Percentiles rank a stretch among this genome's conserved stretches.
Evolutionary conservation across 2,113 vertebrate species (phyloP).

Genomic region (Anoura caudifer): DNA sequence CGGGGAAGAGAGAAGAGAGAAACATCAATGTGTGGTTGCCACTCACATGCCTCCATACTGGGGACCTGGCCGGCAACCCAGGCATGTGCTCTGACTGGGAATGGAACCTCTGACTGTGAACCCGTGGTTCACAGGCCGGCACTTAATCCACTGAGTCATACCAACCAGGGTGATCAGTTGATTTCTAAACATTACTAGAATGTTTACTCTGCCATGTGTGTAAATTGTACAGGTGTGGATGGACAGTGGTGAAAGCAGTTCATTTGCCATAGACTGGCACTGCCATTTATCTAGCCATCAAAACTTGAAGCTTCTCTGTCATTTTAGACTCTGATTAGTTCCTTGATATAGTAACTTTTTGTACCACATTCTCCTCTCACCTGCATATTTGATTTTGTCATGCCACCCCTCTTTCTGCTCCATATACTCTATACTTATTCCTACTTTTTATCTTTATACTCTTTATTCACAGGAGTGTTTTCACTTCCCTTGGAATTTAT

Average conservation of each 20-base stretch:
- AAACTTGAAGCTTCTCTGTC: neutral
- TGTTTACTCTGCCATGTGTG: neutral
- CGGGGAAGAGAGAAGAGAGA: too few species aligned
- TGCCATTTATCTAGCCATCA: neutral
- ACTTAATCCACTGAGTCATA: too few species aligned
- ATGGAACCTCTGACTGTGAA: too few species aligned
- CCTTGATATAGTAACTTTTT: rapidly evolving
- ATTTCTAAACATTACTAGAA: neutral
- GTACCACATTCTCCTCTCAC: neutral
- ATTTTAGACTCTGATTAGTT: neutral
- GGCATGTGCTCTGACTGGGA: too few species aligned
- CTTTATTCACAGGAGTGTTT: neutral
- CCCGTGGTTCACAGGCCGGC: too few species aligned
- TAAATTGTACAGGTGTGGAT: neutral
- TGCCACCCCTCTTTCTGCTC: neutral
- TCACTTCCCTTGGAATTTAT: neutral
- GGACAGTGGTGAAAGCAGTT: neutral
- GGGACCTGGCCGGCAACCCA: too few species aligned
- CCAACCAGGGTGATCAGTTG: neutral
- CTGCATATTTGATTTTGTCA: neutral
- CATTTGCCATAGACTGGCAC: too few species aligned
- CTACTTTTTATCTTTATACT: neutral
- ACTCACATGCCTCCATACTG: too few species aligned
- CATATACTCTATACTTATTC: neutral
- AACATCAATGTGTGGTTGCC: too few species aligned